Evolutionary conservation across 2,888 invertebrate species (phyloP).

Genomic region (Limnephilus lunatus): DNA sequence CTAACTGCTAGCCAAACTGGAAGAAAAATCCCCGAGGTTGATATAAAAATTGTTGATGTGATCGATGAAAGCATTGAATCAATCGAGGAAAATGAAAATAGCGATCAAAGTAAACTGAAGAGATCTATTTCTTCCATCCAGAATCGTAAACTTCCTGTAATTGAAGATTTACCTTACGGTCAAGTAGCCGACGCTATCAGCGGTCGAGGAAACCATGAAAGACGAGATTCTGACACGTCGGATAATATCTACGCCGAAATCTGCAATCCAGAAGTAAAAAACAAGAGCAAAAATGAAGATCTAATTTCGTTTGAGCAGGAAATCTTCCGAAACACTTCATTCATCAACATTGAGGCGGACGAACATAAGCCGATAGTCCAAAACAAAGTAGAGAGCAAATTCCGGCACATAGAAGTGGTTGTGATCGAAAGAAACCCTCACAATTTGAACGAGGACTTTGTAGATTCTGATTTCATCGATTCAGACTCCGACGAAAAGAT

Average conservation of each 20-base stretch:
- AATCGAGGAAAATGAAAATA: conserved; percentile 59
- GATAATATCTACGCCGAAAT: conserved; percentile 86
- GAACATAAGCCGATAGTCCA: conserved; percentile 70
- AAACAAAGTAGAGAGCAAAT: conserved; percentile 74
- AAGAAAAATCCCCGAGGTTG: conserved; percentile 28
- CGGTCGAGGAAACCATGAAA: conserved; percentile 66
- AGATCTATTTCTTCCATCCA: conserved; percentile 78
- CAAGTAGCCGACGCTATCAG: conserved; percentile 83
- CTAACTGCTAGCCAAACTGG: conserved; percentile 4
- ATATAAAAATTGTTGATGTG: conserved; percentile 30
- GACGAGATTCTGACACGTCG: conserved; percentile 72
- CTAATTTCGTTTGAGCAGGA: conserved; percentile 74
- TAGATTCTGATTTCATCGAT: conserved; percentile 72
- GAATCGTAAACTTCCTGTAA: conserved; percentile 76
- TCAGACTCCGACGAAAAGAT: conserved; percentile 68
- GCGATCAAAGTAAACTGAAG: conserved; percentile 72
- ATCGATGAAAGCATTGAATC: conserved; percentile 69
- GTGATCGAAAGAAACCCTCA: conserved; percentile 77
- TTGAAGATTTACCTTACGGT: conserved; percentile 84
- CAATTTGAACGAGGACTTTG: conserved; percentile 74
- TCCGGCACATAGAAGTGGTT: conserved; percentile 77
- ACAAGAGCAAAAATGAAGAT: conserved; percentile 73
- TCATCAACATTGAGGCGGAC: conserved; percentile 67
- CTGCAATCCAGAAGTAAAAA: conserved; percentile 73
- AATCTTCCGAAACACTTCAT: conserved; percentile 67